Evolutionary conservation across 2,113 vertebrate genomes (phyloP).

Genomic region (Eptesicus fuscus): DNA sequence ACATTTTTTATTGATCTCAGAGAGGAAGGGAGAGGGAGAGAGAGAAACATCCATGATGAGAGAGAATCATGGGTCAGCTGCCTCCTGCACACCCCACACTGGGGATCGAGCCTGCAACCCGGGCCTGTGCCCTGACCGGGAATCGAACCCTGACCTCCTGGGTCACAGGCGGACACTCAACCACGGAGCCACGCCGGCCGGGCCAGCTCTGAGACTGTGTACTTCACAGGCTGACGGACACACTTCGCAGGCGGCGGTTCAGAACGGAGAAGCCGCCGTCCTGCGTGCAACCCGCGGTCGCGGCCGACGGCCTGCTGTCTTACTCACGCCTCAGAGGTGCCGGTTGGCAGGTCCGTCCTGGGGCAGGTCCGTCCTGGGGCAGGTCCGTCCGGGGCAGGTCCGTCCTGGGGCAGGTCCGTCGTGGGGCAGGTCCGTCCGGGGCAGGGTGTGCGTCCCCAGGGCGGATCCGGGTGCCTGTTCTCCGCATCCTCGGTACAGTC

Average conservation of each 20-base stretch:
- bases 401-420: neutral
- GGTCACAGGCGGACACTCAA: too few species aligned
- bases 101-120: too few species aligned
- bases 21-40: too few species aligned
- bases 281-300: neutral
- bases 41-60: too few species aligned
- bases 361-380: neutral
- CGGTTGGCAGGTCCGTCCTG: neutral
- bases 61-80: too few species aligned
- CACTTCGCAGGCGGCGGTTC: too few species aligned
- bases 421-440: neutral
- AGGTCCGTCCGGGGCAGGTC: neutral
- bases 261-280: neutral
- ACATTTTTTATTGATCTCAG: too few species aligned
- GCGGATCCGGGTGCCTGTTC: neutral
- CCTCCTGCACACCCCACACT: too few species aligned
- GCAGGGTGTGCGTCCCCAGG: neutral
- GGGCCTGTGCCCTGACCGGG: too few species aligned
- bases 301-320: neutral
- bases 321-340: neutral
- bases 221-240: neutral
- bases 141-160: too few species aligned
- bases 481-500: neutral
- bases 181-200: too few species aligned
- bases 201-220: neutral